Evolutionary conservation across 1,140 invertebrate genomes (phyloP), one percentile per base, ranked within the genome.

Genomic region (Ceratosolen solmsi): DNA sequence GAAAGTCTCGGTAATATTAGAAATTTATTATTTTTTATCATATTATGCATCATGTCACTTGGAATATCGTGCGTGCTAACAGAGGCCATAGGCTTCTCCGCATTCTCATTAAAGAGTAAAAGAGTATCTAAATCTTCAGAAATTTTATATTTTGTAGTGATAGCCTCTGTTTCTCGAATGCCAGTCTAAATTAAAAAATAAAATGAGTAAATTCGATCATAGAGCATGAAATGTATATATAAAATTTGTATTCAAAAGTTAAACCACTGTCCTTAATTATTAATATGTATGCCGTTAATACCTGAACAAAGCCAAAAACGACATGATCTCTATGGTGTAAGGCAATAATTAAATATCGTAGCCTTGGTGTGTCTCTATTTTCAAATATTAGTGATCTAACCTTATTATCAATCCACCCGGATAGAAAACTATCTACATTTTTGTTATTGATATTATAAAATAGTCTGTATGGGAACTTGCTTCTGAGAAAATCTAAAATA

Each of bases 91-190:
- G 98, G 96, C 75, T 94, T 93, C 15, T 94, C 92, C 4, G 93
- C 93, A 89, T 98, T 96, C 90, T 99, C 98, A 91, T 99, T 98
- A 88, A 99, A 97, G 68, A 99, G 91, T 72, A 98, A 92, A 78
- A 99, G 93, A 1, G 95, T 97, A 87, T 99, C 97, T 89, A 96
- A 93, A 85, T 95, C 95, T 20, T 93, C 88, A 63, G 95, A 94
- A 25, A 97, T 94, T 88, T 95, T 95, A 89, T 95, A 97, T 30
- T 94, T 94, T 2, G 91, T 87, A 79, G 93, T 92, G 81, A 96
- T 94, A 80, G 92, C 92, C 85, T 93, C 91, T 8, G 94, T 94
- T 63, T 94, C 93, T 93, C 91, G 84, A 94, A 93, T 78, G 94
- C 94, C 93, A 94, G 96, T 84, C 95, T 96, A 85, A 38, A 60